phyloP scores from a whole-genome alignment of 1,140 invertebrate species.

The Apis laboriosa region DNA sequence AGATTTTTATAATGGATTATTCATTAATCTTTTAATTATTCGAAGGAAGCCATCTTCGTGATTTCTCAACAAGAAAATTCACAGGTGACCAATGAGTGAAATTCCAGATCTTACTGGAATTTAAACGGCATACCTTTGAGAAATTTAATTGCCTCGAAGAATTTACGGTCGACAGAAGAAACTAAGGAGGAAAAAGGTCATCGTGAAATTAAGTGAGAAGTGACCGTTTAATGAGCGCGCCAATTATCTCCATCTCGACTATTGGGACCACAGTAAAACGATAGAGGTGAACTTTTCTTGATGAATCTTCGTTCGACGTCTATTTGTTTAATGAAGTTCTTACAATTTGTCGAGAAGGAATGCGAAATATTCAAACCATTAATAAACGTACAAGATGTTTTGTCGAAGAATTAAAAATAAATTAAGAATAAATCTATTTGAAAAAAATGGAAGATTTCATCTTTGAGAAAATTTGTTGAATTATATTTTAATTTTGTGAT shows the following conservation, averaged over 20 bases:
- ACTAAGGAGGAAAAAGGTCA: not conserved
- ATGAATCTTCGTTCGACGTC: not conserved
- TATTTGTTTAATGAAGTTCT: not conserved
- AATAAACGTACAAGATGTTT: too few relatives aligned
- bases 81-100: not conserved
- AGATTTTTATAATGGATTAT: too few relatives aligned
- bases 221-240: constrained; percentile 51
- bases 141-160: constrained; percentile 11
- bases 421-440: too few relatives aligned
- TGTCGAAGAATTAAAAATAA: too few relatives aligned
- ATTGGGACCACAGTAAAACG: constrained; percentile 53
- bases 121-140: not conserved
- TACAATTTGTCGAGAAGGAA: not conserved
- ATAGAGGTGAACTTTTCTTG: constrained; percentile 52
- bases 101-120: not conserved
- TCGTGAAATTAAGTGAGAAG: constrained; percentile 38
- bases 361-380: too few relatives aligned
- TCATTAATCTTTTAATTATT: constrained; percentile 10
- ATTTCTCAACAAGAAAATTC: not conserved
- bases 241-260: constrained; percentile 61
- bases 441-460: too few relatives aligned
- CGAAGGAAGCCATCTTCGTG: not conserved
- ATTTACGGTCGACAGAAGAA: constrained; percentile 2
- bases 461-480: too few relatives aligned
- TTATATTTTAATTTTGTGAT: too few relatives aligned